phyloP scores from a whole-genome alignment of 2,797 vertebrate species.

The Myioborus miniatus region DNA sequence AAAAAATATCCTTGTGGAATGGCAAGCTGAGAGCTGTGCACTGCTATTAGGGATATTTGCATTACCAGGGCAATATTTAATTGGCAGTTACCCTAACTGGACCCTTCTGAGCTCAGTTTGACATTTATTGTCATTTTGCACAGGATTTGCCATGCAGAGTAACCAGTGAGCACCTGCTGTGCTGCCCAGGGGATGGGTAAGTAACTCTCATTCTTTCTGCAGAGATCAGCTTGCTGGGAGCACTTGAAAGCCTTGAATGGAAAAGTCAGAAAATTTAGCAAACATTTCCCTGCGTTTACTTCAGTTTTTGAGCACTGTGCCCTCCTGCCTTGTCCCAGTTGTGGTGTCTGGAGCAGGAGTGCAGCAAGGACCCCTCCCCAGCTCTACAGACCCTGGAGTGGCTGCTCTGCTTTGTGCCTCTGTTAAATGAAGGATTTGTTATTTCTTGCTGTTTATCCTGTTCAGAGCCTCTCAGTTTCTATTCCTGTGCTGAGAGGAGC shows the following conservation, averaged over 20 bases:
- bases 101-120: neutral
- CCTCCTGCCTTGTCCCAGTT: neutral
- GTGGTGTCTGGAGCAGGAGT: neutral
- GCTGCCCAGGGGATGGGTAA: neutral
- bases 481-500: neutral
- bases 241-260: neutral
- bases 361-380: neutral
- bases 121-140: neutral
- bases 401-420: neutral
- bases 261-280: neutral
- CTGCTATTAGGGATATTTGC: neutral
- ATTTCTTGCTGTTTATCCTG: neutral
- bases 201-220: neutral
- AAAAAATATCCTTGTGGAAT: neutral
- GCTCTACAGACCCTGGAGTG: neutral
- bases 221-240: neutral
- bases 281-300: neutral
- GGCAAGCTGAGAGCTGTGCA: neutral
- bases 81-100: neutral
- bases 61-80: neutral
- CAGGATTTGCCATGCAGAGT: neutral
- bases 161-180: neutral
- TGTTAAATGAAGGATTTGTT: neutral
- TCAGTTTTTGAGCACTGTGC: neutral
- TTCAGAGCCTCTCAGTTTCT: neutral